These are phyloP conservation scores for Hydrolagus colliei DNA, from an alignment of 2,797 vertebrate species.

Conservation along the genomic window DNA sequence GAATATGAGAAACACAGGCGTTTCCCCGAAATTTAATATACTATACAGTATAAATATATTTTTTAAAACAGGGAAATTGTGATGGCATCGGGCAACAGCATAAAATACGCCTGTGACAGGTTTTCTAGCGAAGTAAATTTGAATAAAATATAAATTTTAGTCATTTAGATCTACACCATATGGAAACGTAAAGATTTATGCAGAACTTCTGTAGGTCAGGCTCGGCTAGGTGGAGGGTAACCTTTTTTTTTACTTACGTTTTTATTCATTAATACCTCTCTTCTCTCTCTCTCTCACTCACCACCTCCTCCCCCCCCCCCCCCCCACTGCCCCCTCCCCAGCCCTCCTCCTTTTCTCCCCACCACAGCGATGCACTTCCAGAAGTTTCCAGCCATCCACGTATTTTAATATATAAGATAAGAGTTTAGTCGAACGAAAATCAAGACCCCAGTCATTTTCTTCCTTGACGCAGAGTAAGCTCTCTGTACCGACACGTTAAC, in stretches of 20 bases:
- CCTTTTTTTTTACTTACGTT: too few relatives aligned
- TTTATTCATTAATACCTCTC: too few relatives aligned
- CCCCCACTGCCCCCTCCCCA: too few relatives aligned
- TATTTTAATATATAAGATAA: background rate
- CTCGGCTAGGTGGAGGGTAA: background rate
- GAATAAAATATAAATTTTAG: background rate
- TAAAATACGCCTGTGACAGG: background rate
- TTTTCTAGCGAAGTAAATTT: too few relatives aligned
- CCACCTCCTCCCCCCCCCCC: too few relatives aligned
- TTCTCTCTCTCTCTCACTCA: too few relatives aligned
- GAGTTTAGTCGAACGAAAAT: background rate
- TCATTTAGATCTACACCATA: background rate
- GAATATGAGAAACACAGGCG: slow-evolving; percentile 39
- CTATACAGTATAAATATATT: background rate
- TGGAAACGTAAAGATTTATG: slow-evolving; percentile 17
- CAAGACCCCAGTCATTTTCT: background rate
- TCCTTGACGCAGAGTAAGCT: slow-evolving; percentile 8
- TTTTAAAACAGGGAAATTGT: background rate
- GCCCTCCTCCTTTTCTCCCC: too few relatives aligned
- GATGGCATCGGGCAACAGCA: background rate
- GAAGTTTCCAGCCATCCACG: slow-evolving; percentile 3
- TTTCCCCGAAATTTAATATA: too few relatives aligned
- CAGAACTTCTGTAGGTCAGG: background rate
- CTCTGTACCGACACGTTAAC: background rate
- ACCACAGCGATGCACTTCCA: background rate